Evolutionary conservation across 2,113 vertebrate genomes (phyloP).

Genomic region (Zingel zingel): DNA sequence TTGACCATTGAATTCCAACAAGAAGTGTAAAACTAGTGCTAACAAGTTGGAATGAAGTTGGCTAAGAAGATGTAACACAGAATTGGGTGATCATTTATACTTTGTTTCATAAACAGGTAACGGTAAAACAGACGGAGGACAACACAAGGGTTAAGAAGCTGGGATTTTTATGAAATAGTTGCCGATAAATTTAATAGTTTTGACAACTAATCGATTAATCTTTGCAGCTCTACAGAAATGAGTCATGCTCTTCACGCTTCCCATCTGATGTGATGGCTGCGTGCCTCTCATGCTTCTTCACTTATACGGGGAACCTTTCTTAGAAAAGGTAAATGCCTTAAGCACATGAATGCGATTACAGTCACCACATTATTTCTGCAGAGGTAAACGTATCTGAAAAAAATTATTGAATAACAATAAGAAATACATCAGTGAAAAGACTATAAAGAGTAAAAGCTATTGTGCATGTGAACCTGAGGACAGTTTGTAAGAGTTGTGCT

Average conservation of each 20-base stretch:
- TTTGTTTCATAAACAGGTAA: no score
- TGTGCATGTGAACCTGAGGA: constrained; percentile 36
- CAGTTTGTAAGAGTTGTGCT: constrained; percentile 32
- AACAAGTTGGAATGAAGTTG: no score
- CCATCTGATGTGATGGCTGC: constrained; percentile 18
- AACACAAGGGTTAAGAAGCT: no score
- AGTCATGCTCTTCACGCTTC: not conserved
- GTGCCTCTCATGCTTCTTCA: constrained; percentile 7
- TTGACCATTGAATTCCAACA: no score
- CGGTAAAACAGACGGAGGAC: no score
- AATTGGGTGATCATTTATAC: no score
- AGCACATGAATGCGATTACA: constrained; percentile 5
- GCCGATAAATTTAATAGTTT: no score
- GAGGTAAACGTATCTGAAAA: not conserved
- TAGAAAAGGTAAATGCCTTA: constrained; percentile 8
- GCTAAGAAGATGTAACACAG: no score
- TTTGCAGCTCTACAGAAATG: not conserved
- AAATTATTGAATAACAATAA: not conserved
- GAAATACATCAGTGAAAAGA: not conserved
- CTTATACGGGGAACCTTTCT: not conserved
- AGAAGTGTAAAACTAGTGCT: no score
- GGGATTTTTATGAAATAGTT: no score
- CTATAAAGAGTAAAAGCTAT: not conserved
- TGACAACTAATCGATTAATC: no score
- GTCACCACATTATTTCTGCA: not conserved